Evolutionary conservation across 2,888 invertebrate genomes (phyloP), one percentile per base, ranked within the genome.

Genomic region (Sinotaia quadrata): DNA sequence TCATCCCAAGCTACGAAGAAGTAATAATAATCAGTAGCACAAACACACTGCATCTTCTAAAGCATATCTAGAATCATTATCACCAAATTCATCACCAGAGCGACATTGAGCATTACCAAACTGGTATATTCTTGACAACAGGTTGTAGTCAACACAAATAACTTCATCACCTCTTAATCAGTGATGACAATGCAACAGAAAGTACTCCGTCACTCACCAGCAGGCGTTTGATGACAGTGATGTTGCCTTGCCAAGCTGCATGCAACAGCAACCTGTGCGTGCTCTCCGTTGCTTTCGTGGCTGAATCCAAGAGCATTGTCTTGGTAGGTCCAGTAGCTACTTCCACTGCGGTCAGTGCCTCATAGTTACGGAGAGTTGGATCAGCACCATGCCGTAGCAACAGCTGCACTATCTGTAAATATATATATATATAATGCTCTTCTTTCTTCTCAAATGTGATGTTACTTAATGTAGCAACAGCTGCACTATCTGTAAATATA

Each of bases 231-330:
- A 87, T 80, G 15, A 85, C 77, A 49, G 75, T 77, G 41, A 81
- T 67, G 62, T 86, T 84, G n/a, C 86, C 87, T 72, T 86, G 85
- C 87, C 87, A 87, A 12, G 86, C 83, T 2, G 87, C 86, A 70
- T 87, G 87, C 21, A 86, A 78, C 7, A 87, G 76, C 3, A 84
- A 74, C n/a, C 81, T 77, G 66, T 86, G 84, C 7, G 80, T 78
- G 4, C 84, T 77, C 37, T 83, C 84, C 4, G 75, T 78, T 7
- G 73, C 73, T 54, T 76, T 77, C 41, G 83, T 83, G 21, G 83
- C 84, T 15, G 84, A 81, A 62, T 85, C 85, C 54, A 87, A 76
- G 36, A 87, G 74, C 18, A 84, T 71, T 15, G 81, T 80, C 41
- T 80, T 80, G 15, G 87, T 82, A 49, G 79, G 75, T 44, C 84